phyloP scores from a whole-genome alignment of 1,140 invertebrate genomes.

The Bombus vancouverensis region DNA sequence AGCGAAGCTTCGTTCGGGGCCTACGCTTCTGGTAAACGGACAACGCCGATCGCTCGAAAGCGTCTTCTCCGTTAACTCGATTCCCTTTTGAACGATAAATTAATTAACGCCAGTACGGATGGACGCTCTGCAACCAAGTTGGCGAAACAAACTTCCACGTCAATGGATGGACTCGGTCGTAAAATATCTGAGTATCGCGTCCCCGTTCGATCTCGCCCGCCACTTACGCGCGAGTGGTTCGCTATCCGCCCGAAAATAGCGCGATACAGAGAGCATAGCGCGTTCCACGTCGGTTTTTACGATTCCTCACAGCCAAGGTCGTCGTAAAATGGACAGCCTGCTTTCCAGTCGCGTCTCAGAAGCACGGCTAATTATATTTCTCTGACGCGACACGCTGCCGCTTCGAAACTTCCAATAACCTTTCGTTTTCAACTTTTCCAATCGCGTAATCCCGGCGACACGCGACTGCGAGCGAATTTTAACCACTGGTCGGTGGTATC shows the following conservation, averaged over 20 bases:
- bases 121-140: background rate
- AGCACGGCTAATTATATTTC: background rate
- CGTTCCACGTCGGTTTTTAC: background rate
- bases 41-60: background rate
- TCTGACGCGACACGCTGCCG: background rate
- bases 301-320: background rate
- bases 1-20: background rate
- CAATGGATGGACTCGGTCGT: background rate
- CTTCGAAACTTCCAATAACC: background rate
- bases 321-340: background rate
- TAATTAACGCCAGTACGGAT: conserved; percentile 21
- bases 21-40: no score
- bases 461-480: background rate
- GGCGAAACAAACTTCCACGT: background rate
- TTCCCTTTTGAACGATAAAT: conserved; percentile 7
- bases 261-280: background rate
- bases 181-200: conserved; percentile 16
- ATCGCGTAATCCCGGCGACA: background rate
- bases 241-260: conserved; percentile 32
- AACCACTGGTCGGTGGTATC: background rate
- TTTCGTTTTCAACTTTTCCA: background rate
- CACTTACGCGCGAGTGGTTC: background rate
- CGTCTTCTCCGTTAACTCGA: no score
- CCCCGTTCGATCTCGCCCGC: background rate
- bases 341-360: background rate